These are phyloP conservation scores for Chunga burmeisteri DNA, from an alignment of 2,113 vertebrate genomes.

Conservation along the genomic window DNA sequence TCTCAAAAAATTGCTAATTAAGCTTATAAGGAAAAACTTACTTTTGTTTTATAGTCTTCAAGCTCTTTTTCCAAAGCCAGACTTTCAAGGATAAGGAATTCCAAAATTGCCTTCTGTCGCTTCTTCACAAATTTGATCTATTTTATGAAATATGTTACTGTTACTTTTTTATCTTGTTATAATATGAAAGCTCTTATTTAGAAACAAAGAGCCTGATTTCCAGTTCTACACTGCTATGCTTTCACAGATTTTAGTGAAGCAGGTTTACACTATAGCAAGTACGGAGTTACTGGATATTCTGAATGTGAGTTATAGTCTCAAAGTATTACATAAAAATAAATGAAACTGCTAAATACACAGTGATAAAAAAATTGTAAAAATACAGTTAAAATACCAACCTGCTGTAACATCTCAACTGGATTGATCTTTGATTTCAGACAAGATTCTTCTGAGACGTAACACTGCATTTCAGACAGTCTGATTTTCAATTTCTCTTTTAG, in stretches of 20 bases:
- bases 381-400: constrained; percentile 75
- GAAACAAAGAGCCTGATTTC: background rate
- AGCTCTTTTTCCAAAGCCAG: constrained; percentile 77
- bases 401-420: constrained; percentile 71
- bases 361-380: background rate
- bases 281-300: background rate
- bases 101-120: constrained; percentile 76
- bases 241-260: background rate
- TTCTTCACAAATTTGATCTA: constrained; percentile 85
- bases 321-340: background rate
- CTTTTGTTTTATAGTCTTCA: constrained; percentile 68
- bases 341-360: background rate
- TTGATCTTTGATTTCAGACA: constrained; percentile 27
- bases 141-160: background rate
- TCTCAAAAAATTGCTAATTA: background rate
- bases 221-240: background rate
- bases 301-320: background rate
- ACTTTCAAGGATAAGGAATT: constrained; percentile 76
- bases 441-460: background rate
- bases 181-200: background rate
- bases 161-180: background rate
- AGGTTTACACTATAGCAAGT: background rate
- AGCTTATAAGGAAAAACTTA: constrained; percentile 56
- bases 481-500: constrained; percentile 81
- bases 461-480: constrained; percentile 66